Evolutionary conservation across 2,888 invertebrate genomes (phyloP), one percentile per base, ranked within the genome.

Genomic region (Heteromurus nitidus): DNA sequence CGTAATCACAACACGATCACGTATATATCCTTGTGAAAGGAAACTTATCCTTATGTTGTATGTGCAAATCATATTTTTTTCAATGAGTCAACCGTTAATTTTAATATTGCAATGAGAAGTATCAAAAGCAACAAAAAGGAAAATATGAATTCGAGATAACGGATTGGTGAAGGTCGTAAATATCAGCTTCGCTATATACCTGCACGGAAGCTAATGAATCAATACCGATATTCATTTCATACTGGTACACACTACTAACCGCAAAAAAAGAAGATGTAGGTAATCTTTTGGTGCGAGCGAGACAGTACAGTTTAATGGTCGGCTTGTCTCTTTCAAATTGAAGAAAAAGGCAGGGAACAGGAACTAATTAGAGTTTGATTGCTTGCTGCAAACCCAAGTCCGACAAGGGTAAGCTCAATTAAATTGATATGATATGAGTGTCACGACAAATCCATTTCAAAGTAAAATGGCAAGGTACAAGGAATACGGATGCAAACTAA

Each of bases 51-150:
- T 22, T 13, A 53, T 50, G 18, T 36, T n/a, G n/a, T n/a, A n/a
- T n/a, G n/a, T n/a, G n/a, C n/a, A n/a, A n/a, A n/a, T n/a, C n/a
- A n/a, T n/a, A n/a, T n/a, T n/a, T n/a, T 72, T 72, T 22, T 30
- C 60, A 72, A 30, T 53, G 36, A 60, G 30, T 28, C 60, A 60
- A 42, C 72, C 72, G 72, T 58, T 72, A 72, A 72, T 72, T 72
- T 58, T 18, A 60, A 60, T 72, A 42, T 53, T 11, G 3, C 36
- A 58, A 20, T 22, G 13, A 44, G 24, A 58, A 22, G 26, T 2
- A 53, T 20, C 2, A 20, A 53, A 3, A 53, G 55, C 18, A 20
- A 36, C 36, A 42, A 36, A 24, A 42, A 22, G 11, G 58, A 36
- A 26, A 50, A 16, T 24, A 53, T n/a, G n/a, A n/a, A n/a, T n/a